Conservation (phyloP, 1,140 invertebrate species). For the Pseudomyrmex gracilis region DNA sequence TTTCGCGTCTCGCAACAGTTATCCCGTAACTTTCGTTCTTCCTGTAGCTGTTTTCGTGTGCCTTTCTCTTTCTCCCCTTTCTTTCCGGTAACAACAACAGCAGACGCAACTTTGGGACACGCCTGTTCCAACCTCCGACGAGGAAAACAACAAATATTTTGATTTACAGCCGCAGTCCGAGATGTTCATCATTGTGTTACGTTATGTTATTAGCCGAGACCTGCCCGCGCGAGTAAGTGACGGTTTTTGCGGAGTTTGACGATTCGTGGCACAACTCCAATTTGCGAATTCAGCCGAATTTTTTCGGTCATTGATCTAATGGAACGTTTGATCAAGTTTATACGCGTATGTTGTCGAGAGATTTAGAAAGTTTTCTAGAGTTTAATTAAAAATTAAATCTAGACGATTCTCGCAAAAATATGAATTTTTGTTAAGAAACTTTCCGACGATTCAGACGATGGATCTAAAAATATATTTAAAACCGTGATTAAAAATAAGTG, state of each 20-base stretch:
- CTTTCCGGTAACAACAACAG: slow-evolving; percentile 36
- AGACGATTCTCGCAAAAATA: too few relatives aligned
- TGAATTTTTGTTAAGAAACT: too few relatives aligned
- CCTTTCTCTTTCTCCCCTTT: slow-evolving; percentile 22
- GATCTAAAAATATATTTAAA: too few relatives aligned
- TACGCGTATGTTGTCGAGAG: too few relatives aligned
- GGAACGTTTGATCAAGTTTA: too few relatives aligned
- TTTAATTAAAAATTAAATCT: too few relatives aligned
- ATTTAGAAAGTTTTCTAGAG: too few relatives aligned
- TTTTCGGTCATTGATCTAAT: not conserved
- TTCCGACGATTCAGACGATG: too few relatives aligned
- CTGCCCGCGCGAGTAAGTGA: too few relatives aligned
- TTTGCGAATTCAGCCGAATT: not conserved
- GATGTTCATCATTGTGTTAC: slow-evolving; percentile 36
- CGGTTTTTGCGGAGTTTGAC: not conserved
- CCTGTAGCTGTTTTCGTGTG: slow-evolving; percentile 59
- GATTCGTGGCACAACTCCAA: not conserved
- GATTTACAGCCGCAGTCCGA: slow-evolving; percentile 51
- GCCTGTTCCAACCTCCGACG: slow-evolving; percentile 31
- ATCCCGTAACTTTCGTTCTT: slow-evolving; percentile 60
- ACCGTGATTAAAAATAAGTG: too few relatives aligned
- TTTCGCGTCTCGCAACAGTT: slow-evolving; percentile 58
- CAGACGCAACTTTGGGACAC: slow-evolving; percentile 55
- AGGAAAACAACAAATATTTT: slow-evolving; percentile 70
- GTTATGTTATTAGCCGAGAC: slow-evolving; percentile 5